Percentiles rank a stretch among this genome's conserved stretches.
These are phyloP conservation scores for Torymus texanus DNA, from an alignment of 2,888 invertebrate species.

Conservation along the genomic window DNA sequence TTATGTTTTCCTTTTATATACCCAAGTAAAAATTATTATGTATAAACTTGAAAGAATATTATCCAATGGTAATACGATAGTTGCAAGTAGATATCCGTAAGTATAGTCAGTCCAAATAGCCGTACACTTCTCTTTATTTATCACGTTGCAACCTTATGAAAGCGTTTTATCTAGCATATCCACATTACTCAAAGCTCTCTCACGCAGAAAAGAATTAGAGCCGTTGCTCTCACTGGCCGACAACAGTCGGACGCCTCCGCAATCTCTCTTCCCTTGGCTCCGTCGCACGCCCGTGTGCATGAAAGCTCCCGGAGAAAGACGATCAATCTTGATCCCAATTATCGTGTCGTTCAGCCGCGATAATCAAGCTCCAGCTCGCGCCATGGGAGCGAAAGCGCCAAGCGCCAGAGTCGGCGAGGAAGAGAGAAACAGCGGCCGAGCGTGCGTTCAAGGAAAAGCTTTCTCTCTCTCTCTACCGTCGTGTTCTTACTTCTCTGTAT, in stretches of 20 bases:
- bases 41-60: too few relatives aligned
- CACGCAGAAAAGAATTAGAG: constrained; percentile 17
- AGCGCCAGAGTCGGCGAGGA: constrained; percentile 14
- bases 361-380: constrained; percentile 66
- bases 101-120: too few relatives aligned
- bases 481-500: neutral
- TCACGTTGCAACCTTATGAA: neutral
- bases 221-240: neutral
- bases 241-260: constrained; percentile 41
- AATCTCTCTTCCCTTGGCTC: neutral
- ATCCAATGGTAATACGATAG: too few relatives aligned
- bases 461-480: neutral
- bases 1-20: too few relatives aligned
- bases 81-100: too few relatives aligned
- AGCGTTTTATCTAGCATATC: constrained; percentile 16
- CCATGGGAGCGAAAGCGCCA: neutral
- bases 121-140: too few relatives aligned
- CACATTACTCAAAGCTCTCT: constrained; percentile 28
- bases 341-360: constrained; percentile 69
- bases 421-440: constrained; percentile 32
- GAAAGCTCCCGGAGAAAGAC: constrained; percentile 60
- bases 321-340: constrained; percentile 72
- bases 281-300: constrained; percentile 37
- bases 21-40: too few relatives aligned
- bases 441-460: constrained; percentile 6